Evolutionary conservation across 2,888 invertebrate genomes (phyloP).

Genomic region (Pogonocherus hispidulus): DNA sequence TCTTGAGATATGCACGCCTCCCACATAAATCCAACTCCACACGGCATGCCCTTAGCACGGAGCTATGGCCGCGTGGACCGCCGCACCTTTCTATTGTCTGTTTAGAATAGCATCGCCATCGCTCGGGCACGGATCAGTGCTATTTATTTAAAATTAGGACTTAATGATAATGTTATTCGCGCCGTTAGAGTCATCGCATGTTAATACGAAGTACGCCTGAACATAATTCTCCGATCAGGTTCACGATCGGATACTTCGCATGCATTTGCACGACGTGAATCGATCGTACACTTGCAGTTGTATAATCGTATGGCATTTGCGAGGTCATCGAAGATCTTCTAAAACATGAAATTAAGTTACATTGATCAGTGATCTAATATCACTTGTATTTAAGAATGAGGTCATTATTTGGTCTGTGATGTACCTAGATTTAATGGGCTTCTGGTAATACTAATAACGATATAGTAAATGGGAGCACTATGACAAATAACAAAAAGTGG

Average conservation of each 20-base stretch:
- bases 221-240: constrained; percentile 15
- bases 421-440: too few relatives aligned
- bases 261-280: not conserved
- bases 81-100: constrained; percentile 56
- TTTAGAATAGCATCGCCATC: constrained; percentile 38
- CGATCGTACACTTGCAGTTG: not conserved
- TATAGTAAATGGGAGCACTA: too few relatives aligned
- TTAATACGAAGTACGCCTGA: constrained; percentile 7
- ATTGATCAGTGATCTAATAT: too few relatives aligned
- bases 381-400: too few relatives aligned
- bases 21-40: constrained; percentile 53
- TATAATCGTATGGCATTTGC: not conserved
- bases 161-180: constrained; percentile 22
- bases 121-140: constrained; percentile 15
- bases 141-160: constrained; percentile 25
- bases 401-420: too few relatives aligned
- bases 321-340: not conserved
- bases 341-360: too few relatives aligned
- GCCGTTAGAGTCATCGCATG: constrained; percentile 10
- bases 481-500: too few relatives aligned
- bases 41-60: constrained; percentile 43
- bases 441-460: too few relatives aligned
- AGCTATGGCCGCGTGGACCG: constrained; percentile 29
- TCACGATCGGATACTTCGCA: constrained; percentile 5
- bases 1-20: constrained; percentile 52